Conservation (phyloP, 2,888 invertebrate genomes). For the Napeogenes inachia region DNA sequence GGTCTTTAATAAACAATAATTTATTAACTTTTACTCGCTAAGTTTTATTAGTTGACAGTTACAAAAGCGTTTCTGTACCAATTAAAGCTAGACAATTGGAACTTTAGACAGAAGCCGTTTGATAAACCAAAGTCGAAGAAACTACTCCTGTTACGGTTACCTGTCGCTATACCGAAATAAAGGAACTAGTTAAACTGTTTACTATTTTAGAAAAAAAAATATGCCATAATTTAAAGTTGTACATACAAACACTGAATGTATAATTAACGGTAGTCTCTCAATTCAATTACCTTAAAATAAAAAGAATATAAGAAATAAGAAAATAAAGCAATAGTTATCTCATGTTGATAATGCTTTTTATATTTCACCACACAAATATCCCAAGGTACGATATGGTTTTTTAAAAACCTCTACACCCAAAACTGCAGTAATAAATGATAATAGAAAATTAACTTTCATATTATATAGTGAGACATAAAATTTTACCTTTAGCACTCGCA, state of each 20-base stretch:
- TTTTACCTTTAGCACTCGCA: conserved; percentile 5
- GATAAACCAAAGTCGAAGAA: neutral
- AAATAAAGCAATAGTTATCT: no score
- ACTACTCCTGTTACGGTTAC: conserved; percentile 2
- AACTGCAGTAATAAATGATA: neutral
- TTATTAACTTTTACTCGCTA: no score
- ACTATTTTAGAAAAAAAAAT: neutral
- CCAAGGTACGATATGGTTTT: no score
- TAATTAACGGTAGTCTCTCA: neutral
- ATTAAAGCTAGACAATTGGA: no score
- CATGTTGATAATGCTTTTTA: no score
- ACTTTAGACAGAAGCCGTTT: no score
- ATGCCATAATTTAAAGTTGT: neutral
- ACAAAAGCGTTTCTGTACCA: no score
- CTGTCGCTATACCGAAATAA: neutral
- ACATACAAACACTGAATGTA: neutral
- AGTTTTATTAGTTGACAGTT: no score
- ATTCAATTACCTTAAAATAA: no score
- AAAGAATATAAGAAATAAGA: no score
- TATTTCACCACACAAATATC: no score
- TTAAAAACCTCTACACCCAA: neutral
- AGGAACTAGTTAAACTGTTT: neutral
- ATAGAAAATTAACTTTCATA: conserved; percentile 2
- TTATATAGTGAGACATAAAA: conserved; percentile 1
- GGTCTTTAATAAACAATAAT: no score